Conservation (phyloP, 1,140 invertebrate genomes). For the Bombus difficillimus region DNA sequence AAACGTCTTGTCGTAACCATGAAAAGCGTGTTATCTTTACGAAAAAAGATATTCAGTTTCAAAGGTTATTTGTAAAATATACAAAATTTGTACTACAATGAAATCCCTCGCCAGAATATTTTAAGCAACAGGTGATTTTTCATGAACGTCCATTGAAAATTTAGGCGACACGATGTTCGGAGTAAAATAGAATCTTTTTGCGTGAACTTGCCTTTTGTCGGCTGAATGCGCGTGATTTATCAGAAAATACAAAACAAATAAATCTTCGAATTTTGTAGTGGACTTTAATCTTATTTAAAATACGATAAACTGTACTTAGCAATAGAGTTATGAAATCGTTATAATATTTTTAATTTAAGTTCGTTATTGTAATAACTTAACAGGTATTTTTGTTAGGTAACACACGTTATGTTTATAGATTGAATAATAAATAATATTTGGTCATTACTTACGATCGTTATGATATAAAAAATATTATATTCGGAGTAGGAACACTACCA, state of each 20-base stretch:
- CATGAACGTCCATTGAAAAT: not conserved
- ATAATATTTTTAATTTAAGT: constrained; percentile 2
- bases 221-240: not conserved
- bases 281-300: not conserved
- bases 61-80: not conserved
- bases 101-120: not conserved
- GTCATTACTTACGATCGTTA: not conserved
- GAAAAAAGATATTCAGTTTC: not conserved
- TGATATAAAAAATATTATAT: not conserved
- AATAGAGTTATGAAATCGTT: not conserved
- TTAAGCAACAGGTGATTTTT: not conserved
- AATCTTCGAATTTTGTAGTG: not conserved
- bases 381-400: not conserved
- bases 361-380: not conserved
- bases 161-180: not conserved
- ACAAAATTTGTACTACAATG: not conserved
- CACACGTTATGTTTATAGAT: not conserved
- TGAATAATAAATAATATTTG: not conserved
- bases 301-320: not conserved
- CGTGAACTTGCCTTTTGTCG: not conserved
- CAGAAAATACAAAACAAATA: not conserved
- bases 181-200: not conserved
- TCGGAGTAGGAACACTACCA: too few species aligned
- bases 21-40: not conserved
- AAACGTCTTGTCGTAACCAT: not conserved